Percentiles rank a stretch among this genome's conserved stretches.
These are phyloP conservation scores for Dicentrarchus labrax DNA, from an alignment of 2,113 vertebrate genomes.

Conservation along the genomic window DNA sequence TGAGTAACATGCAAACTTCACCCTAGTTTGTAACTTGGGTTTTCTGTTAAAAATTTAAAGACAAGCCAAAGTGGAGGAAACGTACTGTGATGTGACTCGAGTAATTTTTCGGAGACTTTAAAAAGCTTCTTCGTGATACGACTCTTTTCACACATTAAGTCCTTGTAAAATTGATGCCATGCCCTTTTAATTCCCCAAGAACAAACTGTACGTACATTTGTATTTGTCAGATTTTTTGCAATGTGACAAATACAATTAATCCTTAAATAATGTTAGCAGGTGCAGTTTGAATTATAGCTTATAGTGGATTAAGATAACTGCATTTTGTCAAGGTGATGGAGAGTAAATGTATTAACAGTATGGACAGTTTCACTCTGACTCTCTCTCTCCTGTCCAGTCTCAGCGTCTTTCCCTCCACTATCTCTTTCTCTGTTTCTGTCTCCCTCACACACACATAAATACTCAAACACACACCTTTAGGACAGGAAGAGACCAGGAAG, in stretches of 20 bases:
- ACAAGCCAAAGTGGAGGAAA: not conserved
- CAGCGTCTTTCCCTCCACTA: not conserved
- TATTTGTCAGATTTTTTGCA: not conserved
- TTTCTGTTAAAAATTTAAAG: not conserved
- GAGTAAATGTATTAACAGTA: conserved; percentile 3
- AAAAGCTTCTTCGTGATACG: not conserved
- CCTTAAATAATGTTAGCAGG: not conserved
- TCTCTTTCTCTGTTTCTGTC: not conserved
- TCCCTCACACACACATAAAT: not conserved
- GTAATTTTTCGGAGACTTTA: not conserved
- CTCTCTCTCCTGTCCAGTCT: conserved; percentile 1
- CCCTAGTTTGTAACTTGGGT: not conserved
- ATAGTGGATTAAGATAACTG: conserved; percentile 1
- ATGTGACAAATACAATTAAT: conserved; percentile 4
- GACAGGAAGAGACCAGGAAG: conserved; percentile 53
- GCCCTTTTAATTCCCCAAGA: not conserved
- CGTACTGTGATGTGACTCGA: not conserved
- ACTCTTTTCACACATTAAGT: not conserved
- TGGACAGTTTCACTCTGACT: not conserved
- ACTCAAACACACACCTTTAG: conserved; percentile 31
- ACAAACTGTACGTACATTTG: not conserved
- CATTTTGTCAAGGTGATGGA: conserved; percentile 11
- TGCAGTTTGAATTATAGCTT: not conserved
- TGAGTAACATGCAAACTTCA: not conserved
- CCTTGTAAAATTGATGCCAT: not conserved